Evolutionary conservation across 2,113 vertebrate genomes (phyloP), one percentile per base, ranked within the genome.

Genomic region (Phainopepla nitens): DNA sequence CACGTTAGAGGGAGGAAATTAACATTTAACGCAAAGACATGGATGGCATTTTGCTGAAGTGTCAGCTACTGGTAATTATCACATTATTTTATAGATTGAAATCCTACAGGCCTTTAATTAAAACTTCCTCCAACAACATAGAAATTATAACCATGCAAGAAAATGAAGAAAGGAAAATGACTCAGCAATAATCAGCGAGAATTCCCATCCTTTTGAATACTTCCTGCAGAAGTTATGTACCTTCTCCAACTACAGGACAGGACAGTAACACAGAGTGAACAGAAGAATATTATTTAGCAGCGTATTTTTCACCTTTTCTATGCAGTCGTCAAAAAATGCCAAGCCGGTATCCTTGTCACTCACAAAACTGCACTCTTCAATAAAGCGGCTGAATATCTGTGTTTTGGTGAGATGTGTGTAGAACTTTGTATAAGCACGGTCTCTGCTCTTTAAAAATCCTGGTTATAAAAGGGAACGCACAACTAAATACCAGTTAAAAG

Each of bases 341-440:
- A 99, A 97, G 84, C 99, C 98, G 5, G 99, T 99, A 97, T 99
- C 99, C 96, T 99, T 99, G 97, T 99, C 99, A 51, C 99, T 99
- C 97, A 99, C 99, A 87, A 99, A 99, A 87, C 99, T 99, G 96
- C 99, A 99, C 94, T 99, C 99, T 98, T 99, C 99, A 75, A 99
- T 99, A 93, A 99, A 99, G 93, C 99, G 99, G 97, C 99, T 99
- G 97, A 99, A 99, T 93, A 99, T 99, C 97, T 99, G 99, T 2
- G 99, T 99, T 98, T 99, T 99, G 71, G 99, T 99, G 95, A 99
- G 98, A 95, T 98, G 98, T 0, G 98, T 98, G 97, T 99, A 99
- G 97, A 99, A 99, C 97, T 99, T 99, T 83, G 99, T 98, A 97
- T 99, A 99, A 31, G 99, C 97, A 41, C 99, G 99, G 94, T 99